A percentile compares a stretch with the other conserved stretches of the same genome.
phyloP scores from a whole-genome alignment of 2,113 vertebrate genomes.

The Poicephalus gulielmi region DNA sequence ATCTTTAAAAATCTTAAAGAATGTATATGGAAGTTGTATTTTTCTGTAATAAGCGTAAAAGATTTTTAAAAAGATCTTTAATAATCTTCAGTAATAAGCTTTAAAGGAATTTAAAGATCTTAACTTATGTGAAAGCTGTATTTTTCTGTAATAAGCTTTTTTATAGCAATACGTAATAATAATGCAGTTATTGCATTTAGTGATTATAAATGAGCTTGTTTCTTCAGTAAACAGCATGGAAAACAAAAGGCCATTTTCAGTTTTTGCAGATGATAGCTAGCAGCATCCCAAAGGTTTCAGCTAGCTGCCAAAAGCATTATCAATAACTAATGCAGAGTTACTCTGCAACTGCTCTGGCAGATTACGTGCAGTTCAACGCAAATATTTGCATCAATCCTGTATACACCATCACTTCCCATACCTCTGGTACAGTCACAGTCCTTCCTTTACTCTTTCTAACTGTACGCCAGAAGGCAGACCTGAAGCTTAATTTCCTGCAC shows the following conservation, averaged over 20 bases:
- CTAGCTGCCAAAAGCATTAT: not conserved
- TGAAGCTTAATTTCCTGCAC: not conserved
- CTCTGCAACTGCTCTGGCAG: not conserved
- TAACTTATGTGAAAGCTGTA: not conserved
- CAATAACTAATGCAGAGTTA: not conserved
- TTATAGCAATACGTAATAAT: not conserved
- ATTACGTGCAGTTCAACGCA: not conserved
- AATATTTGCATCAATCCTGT: not conserved
- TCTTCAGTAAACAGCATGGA: not conserved
- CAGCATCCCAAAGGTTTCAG: not conserved
- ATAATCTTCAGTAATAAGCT: not conserved
- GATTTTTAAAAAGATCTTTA: not conserved
- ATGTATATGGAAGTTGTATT: not conserved
- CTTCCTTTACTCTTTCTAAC: not conserved
- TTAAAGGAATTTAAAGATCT: not conserved
- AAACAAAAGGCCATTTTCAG: not conserved
- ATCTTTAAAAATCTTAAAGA: not conserved
- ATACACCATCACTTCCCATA: not conserved
- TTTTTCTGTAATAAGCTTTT: not conserved
- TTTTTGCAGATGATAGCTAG: not conserved
- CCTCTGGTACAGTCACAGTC: not conserved
- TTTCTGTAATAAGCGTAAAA: not conserved
- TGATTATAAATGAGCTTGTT: not conserved
- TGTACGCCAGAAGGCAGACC: not conserved
- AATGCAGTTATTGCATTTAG: not conserved